Evolutionary conservation across 2,797 vertebrate genomes (phyloP), one percentile per base, ranked within the genome.

Genomic region (Sebastes goodei): DNA sequence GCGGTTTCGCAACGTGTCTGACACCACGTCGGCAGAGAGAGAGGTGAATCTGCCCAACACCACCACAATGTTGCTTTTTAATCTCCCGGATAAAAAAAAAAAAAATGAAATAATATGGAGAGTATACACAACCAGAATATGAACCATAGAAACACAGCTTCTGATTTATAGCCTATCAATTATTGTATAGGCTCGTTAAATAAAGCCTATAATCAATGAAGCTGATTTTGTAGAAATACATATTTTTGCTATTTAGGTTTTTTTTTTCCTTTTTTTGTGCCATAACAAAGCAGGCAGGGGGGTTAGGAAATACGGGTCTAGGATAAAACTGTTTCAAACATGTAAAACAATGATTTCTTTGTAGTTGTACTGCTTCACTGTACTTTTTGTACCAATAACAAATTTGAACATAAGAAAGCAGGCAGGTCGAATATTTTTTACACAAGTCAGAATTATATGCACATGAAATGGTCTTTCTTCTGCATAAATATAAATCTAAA

Each of bases 1-100:
- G 86, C 86, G 87, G 87, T 87, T 86, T 86, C 71, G 81, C 84
- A 89, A 89, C 89, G 89, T 92, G 93, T 87, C 86, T 81, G 71
- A 82, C 83, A 90, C 78, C 94, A 92, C 91, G 90, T 94, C 88
- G 76, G 72, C 90, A 89, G 42, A 68, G 80, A 78, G 53, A 68
- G 80, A 79, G 53, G 78, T 68, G 80, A 82, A 89, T 62, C 61
- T 68, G 38, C 61, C 27, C 27, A 30, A 29, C 61, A 20, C 9
- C 1, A 42, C 38, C 38, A 42, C 38, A 42, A n/a, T 4, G 20
- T 14, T 42, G 49, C n/a, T 27, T 76, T 75, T 42, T 52, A 33
- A 25, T 56, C 8, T 27, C 14, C 17, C 2, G 17, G 6, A 62
- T 56, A 3, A 56, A 46, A 32, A 21, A 1, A 42, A 6, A 56